phyloP scores from a whole-genome alignment of 2,797 vertebrate species.

The Ispidina picta region DNA sequence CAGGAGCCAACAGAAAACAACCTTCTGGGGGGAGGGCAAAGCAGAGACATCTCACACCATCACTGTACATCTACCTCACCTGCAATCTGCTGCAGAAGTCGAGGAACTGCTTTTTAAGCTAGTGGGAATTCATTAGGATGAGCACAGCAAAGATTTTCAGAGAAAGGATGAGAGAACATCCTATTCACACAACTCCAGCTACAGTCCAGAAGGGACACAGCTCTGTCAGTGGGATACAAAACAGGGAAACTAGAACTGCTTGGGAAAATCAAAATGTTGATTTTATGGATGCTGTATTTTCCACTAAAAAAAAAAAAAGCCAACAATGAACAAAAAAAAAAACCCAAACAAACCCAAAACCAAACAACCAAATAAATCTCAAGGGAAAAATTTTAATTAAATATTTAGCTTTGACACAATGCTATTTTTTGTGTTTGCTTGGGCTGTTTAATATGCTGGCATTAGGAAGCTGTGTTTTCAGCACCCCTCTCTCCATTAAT shows the following conservation, averaged over 20 bases:
- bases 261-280: neutral
- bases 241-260: neutral
- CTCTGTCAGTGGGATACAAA: neutral
- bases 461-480: neutral
- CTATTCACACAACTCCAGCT: rapidly evolving
- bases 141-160: neutral
- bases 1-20: neutral
- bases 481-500: neutral
- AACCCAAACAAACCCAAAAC: neutral
- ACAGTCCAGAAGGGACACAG: neutral
- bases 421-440: neutral
- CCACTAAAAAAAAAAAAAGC: neutral
- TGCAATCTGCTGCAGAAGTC: neutral
- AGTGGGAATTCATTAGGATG: neutral
- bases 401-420: neutral
- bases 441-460: neutral
- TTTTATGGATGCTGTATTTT: neutral
- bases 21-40: neutral
- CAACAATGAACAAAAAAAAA: neutral
- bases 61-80: neutral
- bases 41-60: neutral
- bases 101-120: neutral
- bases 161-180: neutral
- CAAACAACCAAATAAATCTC: neutral
- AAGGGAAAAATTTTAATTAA: neutral